phyloP scores from a whole-genome alignment of 2,113 vertebrate genomes.

The Podilymbus podiceps region DNA sequence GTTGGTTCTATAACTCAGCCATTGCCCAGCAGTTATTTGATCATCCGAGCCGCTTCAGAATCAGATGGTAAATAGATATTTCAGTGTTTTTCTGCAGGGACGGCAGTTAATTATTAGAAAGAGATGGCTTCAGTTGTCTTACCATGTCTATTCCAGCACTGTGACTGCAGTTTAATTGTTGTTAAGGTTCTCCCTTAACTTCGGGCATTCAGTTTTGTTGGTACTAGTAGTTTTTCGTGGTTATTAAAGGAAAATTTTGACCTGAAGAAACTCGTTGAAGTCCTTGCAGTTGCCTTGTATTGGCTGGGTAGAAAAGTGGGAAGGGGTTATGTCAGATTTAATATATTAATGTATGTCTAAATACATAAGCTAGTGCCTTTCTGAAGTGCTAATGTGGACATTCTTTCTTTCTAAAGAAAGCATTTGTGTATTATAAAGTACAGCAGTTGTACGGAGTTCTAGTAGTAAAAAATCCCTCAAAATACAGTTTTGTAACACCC shows the following conservation, averaged over 20 bases:
- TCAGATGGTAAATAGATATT: slow-evolving; percentile 87
- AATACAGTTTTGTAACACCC: neutral
- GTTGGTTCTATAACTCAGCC: slow-evolving; percentile 98
- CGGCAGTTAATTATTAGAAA: neutral
- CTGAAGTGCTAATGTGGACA: neutral
- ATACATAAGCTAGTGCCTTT: neutral
- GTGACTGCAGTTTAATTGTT: neutral
- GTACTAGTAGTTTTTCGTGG: neutral
- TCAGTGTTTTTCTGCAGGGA: neutral
- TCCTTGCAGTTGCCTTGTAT: neutral
- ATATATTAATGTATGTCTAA: neutral
- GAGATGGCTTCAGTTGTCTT: neutral
- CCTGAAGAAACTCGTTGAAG: neutral
- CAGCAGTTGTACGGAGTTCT: neutral
- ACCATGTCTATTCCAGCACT: neutral
- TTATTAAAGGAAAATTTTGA: neutral
- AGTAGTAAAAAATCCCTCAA: neutral
- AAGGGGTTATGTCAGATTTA: neutral
- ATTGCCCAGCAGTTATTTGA: slow-evolving; percentile 96
- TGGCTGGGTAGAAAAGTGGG: neutral
- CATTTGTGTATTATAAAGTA: neutral
- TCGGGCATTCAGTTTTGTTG: neutral
- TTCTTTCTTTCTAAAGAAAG: neutral
- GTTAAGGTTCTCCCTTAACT: neutral
- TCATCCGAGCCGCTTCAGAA: slow-evolving; percentile 94